Base-by-base conservation (phyloP, 2,797 vertebrate species). In the Chaunax sp. region DNA sequence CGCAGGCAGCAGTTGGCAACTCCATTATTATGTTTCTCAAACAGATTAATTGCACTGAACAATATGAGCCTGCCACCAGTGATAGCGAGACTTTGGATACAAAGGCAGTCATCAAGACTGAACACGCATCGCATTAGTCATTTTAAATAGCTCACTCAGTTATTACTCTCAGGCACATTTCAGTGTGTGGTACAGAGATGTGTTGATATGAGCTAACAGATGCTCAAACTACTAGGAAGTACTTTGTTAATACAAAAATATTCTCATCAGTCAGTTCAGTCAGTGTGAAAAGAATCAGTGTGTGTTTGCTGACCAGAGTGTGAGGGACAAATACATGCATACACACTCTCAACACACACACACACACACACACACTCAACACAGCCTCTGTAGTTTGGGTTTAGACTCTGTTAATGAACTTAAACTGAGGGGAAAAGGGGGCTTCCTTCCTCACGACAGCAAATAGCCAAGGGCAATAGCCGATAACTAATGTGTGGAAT, bases 401-500 rank as follows among this genome's bases (percentile, higher is more conserved):
- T 76, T 28, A 18, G 64, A 58, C 38, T 75, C 78, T 65, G 85
- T 87, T 92, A 96, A 95, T 95, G 95, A 96, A 97, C 92, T 96
- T 95, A 93, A 95, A 93, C 94, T 94, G 93, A 80, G 75, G 70
- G 63, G 68, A 55, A 87, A 70, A 57, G 91, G 93, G 89, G 93
- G 87, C 90, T 93, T 92, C 88, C 87, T 87, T 93, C 93, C 90
- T 93, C 90, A 90, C 93, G 91, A 93, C 95, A 96, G 95, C 95
- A 98, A 96, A 98, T 96, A 97, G 98, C 97, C 97, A 99, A 98
- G 98, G 98, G 98, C 98, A 98, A 97, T 95, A 95, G 95, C 92
- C 94, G 96, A 97, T 99, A 98, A 98, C 97, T 98, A 98, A 99
- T 98, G 97, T 98, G 97, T 96, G 95, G 96, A 98, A 98, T 98